Conservation (phyloP, 1,140 invertebrate species). For the Schlechtendalia chinensis region DNA sequence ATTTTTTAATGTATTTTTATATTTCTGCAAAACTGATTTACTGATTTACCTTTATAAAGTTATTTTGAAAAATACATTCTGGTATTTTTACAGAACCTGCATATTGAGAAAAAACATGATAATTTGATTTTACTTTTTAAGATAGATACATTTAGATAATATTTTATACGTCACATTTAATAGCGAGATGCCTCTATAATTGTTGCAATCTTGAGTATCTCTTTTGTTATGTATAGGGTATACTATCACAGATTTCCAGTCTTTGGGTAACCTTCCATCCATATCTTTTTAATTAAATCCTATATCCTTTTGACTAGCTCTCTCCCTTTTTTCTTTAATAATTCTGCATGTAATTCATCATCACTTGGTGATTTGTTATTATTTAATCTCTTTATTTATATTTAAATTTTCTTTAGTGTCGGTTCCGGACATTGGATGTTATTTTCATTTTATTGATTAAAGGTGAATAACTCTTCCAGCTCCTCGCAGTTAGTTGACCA, state of each 20-base stretch:
- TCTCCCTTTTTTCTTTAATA: slow-evolving; percentile 15
- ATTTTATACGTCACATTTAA: too few species aligned
- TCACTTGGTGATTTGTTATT: background rate
- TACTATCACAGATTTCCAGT: slow-evolving; percentile 52
- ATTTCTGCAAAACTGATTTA: too few species aligned
- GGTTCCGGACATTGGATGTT: background rate
- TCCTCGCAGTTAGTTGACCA: too few species aligned
- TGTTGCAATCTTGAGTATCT: slow-evolving; percentile 51
- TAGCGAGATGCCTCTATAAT: slow-evolving; percentile 52
- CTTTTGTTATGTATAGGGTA: slow-evolving; percentile 54
- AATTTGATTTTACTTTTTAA: too few species aligned
- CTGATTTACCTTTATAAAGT: too few species aligned
- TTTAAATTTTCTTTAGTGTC: background rate
- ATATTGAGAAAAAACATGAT: too few species aligned
- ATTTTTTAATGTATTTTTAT: too few species aligned
- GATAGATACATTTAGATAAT: too few species aligned
- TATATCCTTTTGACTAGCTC: background rate
- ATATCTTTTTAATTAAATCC: slow-evolving; percentile 11
- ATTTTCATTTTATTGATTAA: too few species aligned
- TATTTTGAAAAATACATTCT: too few species aligned
- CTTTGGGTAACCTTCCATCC: slow-evolving; percentile 48
- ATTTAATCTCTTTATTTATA: background rate
- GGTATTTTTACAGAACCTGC: too few species aligned
- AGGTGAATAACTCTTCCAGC: too few species aligned
- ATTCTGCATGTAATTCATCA: slow-evolving; percentile 26